These are phyloP conservation scores for Uloborus diversus DNA, from an alignment of 1,140 invertebrate species.

Conservation along the genomic window DNA sequence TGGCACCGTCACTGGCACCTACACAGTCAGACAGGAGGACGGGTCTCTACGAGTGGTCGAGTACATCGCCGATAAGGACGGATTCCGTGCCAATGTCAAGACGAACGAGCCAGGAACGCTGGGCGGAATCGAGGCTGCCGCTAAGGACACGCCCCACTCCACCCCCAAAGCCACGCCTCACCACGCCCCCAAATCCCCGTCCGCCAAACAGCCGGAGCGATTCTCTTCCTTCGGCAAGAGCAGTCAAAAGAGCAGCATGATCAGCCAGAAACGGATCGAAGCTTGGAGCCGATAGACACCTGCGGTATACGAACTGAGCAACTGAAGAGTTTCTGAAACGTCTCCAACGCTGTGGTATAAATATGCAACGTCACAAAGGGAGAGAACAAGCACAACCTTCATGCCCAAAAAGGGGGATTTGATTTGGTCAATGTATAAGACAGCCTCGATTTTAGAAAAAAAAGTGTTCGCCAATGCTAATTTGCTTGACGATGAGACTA, in stretches of 20 bases:
- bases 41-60: conserved; percentile 60
- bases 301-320: too few species aligned
- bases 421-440: too few species aligned
- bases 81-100: conserved; percentile 62
- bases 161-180: neutral
- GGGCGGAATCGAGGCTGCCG: conserved; percentile 15
- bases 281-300: conserved; percentile 11
- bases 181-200: too few species aligned
- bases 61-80: conserved; percentile 61
- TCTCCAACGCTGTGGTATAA: too few species aligned
- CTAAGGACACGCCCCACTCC: conserved; percentile 7
- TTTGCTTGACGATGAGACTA: too few species aligned
- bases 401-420: too few species aligned
- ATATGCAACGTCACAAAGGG: too few species aligned
- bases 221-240: conserved; percentile 12
- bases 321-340: too few species aligned
- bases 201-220: neutral
- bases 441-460: too few species aligned
- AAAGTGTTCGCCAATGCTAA: too few species aligned
- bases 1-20: conserved; percentile 57
- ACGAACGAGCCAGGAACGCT: conserved; percentile 54
- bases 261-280: conserved; percentile 9
- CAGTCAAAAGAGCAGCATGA: conserved; percentile 15
- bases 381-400: too few species aligned
- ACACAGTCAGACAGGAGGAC: conserved; percentile 59